Conservation (phyloP, 1,140 invertebrate species). For the Lanistes nyassanus region DNA sequence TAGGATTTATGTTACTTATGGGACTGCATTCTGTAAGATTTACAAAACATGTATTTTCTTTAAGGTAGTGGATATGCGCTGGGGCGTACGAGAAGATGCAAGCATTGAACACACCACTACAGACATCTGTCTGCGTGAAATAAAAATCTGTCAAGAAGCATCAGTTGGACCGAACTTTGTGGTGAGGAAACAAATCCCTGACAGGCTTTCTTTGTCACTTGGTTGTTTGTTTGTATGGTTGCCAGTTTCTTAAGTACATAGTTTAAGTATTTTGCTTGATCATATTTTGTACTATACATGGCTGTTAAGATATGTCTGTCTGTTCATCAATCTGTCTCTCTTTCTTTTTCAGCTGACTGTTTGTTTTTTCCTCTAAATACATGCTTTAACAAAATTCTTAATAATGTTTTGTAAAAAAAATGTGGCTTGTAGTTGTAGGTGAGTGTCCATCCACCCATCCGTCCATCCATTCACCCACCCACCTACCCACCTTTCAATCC, state of each 20-base stretch:
- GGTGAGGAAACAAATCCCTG: conserved; percentile 45
- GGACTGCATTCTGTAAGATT: neutral
- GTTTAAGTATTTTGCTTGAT: neutral
- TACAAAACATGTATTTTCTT: neutral
- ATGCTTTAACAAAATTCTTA: neutral
- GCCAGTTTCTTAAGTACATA: no score
- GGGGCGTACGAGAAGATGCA: conserved; percentile 56
- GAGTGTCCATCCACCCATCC: no score
- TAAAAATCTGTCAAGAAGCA: conserved; percentile 44
- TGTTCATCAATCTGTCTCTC: neutral
- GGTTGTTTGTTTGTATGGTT: no score
- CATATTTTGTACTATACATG: neutral
- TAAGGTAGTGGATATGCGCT: conserved; percentile 59
- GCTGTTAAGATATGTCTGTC: neutral
- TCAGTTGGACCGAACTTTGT: conserved; percentile 62
- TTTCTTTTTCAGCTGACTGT: neutral
- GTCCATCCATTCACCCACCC: no score
- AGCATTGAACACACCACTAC: conserved; percentile 46
- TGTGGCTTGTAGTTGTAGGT: neutral
- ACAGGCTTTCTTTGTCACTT: no score
- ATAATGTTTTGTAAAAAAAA: neutral
- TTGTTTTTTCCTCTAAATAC: neutral
- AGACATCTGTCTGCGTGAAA: conserved; percentile 48
- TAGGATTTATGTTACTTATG: no score
- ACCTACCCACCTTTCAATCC: no score